A percentile compares a stretch with the other conserved stretches of the same genome.
These are phyloP conservation scores for Argyra leucocephala DNA, from an alignment of 2,888 invertebrate genomes.

Conservation along the genomic window DNA sequence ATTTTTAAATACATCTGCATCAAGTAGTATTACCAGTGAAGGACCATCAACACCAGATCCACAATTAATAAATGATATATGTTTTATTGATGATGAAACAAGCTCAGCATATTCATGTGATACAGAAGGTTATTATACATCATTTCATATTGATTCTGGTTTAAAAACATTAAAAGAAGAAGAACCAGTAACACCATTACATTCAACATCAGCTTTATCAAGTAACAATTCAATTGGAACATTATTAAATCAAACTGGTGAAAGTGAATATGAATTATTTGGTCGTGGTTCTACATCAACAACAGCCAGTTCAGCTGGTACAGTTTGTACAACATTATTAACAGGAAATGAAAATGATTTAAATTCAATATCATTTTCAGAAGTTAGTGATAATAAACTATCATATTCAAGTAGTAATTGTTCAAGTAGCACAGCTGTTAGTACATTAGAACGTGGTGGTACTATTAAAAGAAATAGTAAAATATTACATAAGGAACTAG, in stretches of 20 bases:
- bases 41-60: slow-evolving; percentile 76
- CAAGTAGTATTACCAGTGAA: slow-evolving; percentile 75
- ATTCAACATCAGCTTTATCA: slow-evolving; percentile 56
- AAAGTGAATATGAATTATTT: slow-evolving; percentile 83
- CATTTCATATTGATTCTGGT: slow-evolving; percentile 93
- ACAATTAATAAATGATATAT: slow-evolving; percentile 55
- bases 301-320: slow-evolving; percentile 82
- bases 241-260: slow-evolving; percentile 63
- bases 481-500: slow-evolving; percentile 7
- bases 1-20: slow-evolving; percentile 64
- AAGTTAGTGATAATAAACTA: slow-evolving; percentile 2
- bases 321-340: slow-evolving; percentile 74
- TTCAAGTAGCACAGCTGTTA: slow-evolving; percentile 43
- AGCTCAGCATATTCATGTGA: slow-evolving; percentile 91
- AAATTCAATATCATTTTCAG: not conserved
- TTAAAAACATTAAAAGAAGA: slow-evolving; percentile 75
- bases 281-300: slow-evolving; percentile 87
- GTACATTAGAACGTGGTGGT: slow-evolving; percentile 42
- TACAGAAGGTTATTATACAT: slow-evolving; percentile 95
- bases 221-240: slow-evolving; percentile 58
- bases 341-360: slow-evolving; percentile 29
- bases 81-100: slow-evolving; percentile 70
- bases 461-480: slow-evolving; percentile 41
- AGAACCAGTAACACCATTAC: slow-evolving; percentile 62
- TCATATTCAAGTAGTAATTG: slow-evolving; percentile 37